phyloP scores from a whole-genome alignment of 2,888 invertebrate genomes.

The Brassicogethes aeneus region DNA sequence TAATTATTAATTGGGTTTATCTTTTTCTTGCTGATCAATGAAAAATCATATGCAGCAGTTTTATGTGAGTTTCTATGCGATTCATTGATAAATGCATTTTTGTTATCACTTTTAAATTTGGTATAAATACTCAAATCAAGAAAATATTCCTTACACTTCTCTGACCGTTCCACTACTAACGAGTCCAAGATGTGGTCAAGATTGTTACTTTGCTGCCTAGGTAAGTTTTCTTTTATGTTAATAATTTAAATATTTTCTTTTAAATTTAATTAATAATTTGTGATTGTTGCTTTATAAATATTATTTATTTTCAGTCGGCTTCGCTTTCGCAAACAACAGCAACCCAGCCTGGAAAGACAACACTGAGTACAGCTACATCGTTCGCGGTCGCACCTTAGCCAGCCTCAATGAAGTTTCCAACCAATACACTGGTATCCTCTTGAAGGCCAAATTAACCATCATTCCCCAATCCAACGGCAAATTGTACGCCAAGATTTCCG shows the following conservation, averaged over 20 bases:
- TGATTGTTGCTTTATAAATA: neutral
- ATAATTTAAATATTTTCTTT: neutral
- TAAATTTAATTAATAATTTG: neutral
- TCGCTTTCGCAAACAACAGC: constrained; percentile 25
- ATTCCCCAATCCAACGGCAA: constrained; percentile 43
- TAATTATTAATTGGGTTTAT: no score
- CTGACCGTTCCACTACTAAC: no score
- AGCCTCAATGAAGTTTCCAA: constrained; percentile 47
- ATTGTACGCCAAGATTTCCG: constrained; percentile 37
- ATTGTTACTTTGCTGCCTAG: no score
- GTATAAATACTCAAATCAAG: no score
- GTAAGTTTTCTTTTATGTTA: no score
- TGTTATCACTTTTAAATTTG: no score
- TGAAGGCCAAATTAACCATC: constrained; percentile 47
- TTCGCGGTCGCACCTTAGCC: constrained; percentile 47
- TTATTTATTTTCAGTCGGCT: constrained; percentile 24
- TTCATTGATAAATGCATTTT: no score
- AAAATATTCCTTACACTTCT: no score
- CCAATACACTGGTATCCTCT: constrained; percentile 43
- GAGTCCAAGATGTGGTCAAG: no score
- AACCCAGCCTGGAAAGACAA: constrained; percentile 47
- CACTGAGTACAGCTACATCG: constrained; percentile 48
- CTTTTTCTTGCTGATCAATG: no score
- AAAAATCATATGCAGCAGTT: no score
- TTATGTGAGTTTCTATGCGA: no score